Base-by-base conservation (phyloP, 2,797 vertebrate species). In the Neoniphon sammara region DNA sequence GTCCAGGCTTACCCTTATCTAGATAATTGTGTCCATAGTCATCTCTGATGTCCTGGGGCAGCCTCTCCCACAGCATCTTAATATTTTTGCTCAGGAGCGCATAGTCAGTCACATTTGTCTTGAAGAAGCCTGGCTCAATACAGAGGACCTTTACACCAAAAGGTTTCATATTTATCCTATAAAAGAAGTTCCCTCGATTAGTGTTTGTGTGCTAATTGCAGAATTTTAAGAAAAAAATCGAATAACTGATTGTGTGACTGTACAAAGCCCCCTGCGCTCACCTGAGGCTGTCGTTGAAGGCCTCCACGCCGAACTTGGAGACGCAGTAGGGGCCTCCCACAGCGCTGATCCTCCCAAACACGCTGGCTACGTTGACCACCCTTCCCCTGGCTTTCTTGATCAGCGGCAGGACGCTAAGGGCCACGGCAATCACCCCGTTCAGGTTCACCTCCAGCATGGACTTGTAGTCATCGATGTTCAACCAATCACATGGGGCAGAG, bases 51-150 rank as follows among this genome's bases (percentile, higher is more conserved):
- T 94, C 92, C 75, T 93, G 86, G 1, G 94, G 91, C 49, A 94
- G 14, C 50, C 30, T 90, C 0, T 89, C 88, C 94, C 94, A 95
- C 21, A 93, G 10, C 4, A 0, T 27, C 9, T 34, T 63, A 23
- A 87, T 0, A 3, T 50, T 89, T 1, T 61, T 81, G 21, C 20
- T 17, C 39, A 93, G 25, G 36, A 91, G 44, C 0, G 18, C 54
- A 0, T 11, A 0, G 54, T 93, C 87, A 0, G 93, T 93, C 66
- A 94, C 82, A 0, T 62, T 87, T 15, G 94, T 95, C 76, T 92
- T 94, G 85, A 94, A 95, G 88, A 94, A 94, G 8, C 93, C 94
- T 0, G 94, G 94, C 77, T 95, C 94, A 18, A 95, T 93, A 85
- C 92, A 94, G 31, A 93, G 86, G 56, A 95, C 94, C 65, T 91